phyloP scores from a whole-genome alignment of 2,113 vertebrate genomes.

The Leptosomus discolor region DNA sequence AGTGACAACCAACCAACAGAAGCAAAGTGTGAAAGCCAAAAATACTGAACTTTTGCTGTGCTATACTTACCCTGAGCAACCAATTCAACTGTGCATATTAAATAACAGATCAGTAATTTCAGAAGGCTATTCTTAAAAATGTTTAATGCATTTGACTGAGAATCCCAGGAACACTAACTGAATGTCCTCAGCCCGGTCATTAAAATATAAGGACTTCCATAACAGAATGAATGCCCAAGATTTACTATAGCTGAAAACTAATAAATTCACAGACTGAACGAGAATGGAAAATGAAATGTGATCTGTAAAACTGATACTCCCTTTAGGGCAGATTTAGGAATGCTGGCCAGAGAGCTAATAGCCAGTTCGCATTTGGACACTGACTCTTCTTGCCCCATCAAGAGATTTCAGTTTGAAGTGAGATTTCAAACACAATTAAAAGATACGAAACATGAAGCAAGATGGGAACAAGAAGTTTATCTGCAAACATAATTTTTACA shows the following conservation, averaged over 20 bases:
- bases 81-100: not conserved
- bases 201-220: not conserved
- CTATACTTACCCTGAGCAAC: conserved; percentile 24
- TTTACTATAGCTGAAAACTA: not conserved
- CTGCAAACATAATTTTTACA: not conserved
- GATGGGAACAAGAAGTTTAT: not conserved
- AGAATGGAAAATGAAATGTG: not conserved
- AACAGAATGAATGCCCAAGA: not conserved
- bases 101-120: conserved; percentile 17
- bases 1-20: not conserved
- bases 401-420: not conserved
- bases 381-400: not conserved
- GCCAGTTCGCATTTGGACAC: not conserved
- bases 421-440: not conserved
- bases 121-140: not conserved
- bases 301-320: not conserved
- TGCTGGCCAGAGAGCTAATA: not conserved
- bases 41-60: not conserved
- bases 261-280: not conserved
- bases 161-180: not conserved
- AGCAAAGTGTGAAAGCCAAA: not conserved
- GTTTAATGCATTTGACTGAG: not conserved
- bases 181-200: not conserved
- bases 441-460: not conserved
- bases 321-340: not conserved